phyloP scores from a whole-genome alignment of 2,888 invertebrate species.

The Cataglyphis altisquamis region DNA sequence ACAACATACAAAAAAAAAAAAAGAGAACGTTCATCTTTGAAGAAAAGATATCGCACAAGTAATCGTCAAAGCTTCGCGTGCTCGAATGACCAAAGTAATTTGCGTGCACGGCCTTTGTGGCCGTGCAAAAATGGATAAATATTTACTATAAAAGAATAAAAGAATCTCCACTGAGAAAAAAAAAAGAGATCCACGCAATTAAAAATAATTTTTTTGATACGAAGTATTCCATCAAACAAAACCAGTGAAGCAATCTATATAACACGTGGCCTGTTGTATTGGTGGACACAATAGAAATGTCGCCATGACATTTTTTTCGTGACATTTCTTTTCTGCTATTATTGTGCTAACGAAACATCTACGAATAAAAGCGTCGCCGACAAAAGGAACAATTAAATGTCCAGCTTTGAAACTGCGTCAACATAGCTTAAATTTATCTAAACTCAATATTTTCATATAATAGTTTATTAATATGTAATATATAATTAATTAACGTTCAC shows the following conservation, averaged over 20 bases:
- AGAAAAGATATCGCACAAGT: neutral
- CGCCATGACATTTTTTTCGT: slow-evolving; percentile 40
- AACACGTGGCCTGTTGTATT: slow-evolving; percentile 41
- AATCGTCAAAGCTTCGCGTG: neutral
- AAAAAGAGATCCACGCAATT: neutral
- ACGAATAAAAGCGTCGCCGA: slow-evolving; percentile 11
- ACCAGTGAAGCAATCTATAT: neutral
- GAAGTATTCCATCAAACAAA: slow-evolving; percentile 5
- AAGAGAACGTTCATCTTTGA: neutral
- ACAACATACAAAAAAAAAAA: neutral
- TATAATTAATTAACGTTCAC: neutral
- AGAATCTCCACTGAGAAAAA: neutral
- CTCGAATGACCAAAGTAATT: neutral
- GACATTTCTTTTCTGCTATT: slow-evolving; percentile 66
- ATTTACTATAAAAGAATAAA: neutral
- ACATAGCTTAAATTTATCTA: neutral
- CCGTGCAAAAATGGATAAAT: neutral
- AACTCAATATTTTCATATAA: neutral
- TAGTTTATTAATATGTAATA: neutral
- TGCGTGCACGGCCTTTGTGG: neutral
- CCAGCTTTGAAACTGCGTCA: neutral
- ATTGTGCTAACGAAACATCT: slow-evolving; percentile 44
- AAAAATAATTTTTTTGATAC: slow-evolving; percentile 29
- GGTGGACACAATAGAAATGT: slow-evolving; percentile 64
- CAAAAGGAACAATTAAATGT: slow-evolving; percentile 11